Base-by-base conservation (phyloP, 1,140 invertebrate genomes). In the Ectropis grisescens region DNA sequence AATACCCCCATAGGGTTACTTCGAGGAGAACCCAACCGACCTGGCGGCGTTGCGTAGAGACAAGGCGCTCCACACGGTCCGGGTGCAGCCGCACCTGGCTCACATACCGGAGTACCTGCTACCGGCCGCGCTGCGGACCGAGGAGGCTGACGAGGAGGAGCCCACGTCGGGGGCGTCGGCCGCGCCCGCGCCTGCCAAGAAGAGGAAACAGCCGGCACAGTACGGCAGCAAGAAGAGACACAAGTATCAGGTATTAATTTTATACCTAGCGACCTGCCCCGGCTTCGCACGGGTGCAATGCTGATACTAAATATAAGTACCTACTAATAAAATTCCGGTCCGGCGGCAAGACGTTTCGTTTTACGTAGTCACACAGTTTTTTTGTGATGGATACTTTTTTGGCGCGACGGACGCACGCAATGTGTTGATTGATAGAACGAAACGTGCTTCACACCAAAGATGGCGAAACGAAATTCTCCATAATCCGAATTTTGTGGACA, bases 81-180 rank as follows among this genome's bases (percentile, higher is more conserved):
- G 90, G 66, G 62, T 93, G 7, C 93, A 97, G 58, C 84, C 88
- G 6, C 94, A 98, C 72, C 82, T 99, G 28, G 88, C 92, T 43
- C 89, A 98, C 71, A 93, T 99, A 1, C 97, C 97, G 0, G 95
- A 98, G 22, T 99, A 99, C 68, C 91, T 98, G 51, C 85, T 97
- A 1, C 94, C 94, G 1, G 84, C 87, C 2, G 88, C 91, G 0
- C 72, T 96, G 10, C 90, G 75, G 19, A 46, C 12, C 5, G 58
- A 89, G 52, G 84, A 85, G 45, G 54, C 89, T 0, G 82, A 83
- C 1, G 78, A 86, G 10, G 58, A 64, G 4, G 74, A 67, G 10
- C 56, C 58, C 1, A 41, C 27, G 7, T 16, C 43, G 11, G 35
- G 26, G 9, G 40, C 46, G 4, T 6, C 6, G 12, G 35, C 28